Evolutionary conservation across 1,140 invertebrate genomes (phyloP).

Genomic region (Scylla paramamosain): DNA sequence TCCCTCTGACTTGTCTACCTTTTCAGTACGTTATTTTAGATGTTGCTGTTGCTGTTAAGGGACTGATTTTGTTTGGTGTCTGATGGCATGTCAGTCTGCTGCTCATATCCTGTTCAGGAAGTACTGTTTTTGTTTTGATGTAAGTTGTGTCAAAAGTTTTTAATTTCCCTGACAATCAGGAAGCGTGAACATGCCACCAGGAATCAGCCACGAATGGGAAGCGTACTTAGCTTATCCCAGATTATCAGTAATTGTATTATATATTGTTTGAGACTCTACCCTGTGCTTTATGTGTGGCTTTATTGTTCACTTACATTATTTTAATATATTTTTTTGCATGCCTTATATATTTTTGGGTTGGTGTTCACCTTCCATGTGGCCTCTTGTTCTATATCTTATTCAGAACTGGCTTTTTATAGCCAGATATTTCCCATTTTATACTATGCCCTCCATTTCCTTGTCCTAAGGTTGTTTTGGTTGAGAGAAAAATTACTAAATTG

Average conservation of each 20-base stretch:
- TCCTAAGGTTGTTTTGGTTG: constrained; percentile 29
- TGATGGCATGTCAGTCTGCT: constrained; percentile 49
- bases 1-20: constrained; percentile 38
- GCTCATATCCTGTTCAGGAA: not conserved
- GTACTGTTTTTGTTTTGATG: not conserved
- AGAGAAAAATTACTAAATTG: not conserved
- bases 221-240: constrained; percentile 58
- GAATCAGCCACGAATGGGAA: constrained; percentile 57
- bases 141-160: too few relatives aligned
- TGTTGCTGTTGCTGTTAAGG: constrained; percentile 71
- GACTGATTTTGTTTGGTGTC: constrained; percentile 54
- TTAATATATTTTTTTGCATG: constrained; percentile 62
- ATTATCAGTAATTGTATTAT: constrained; percentile 59
- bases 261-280: constrained; percentile 58
- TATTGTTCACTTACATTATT: constrained; percentile 67
- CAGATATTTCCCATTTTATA: constrained; percentile 34
- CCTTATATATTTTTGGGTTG: constrained; percentile 62
- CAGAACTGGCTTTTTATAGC: constrained; percentile 37
- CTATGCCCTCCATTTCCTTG: constrained; percentile 37
- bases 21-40: constrained; percentile 58
- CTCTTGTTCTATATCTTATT: constrained; percentile 56
- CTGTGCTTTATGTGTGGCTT: constrained; percentile 73
- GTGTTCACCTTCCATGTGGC: constrained; percentile 66
- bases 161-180: not conserved
- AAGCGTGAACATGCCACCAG: constrained; percentile 50